Evolutionary conservation across 92 coral and sea anemone genomes (phyloP).

Genomic region (Paramuricea clavata): DNA sequence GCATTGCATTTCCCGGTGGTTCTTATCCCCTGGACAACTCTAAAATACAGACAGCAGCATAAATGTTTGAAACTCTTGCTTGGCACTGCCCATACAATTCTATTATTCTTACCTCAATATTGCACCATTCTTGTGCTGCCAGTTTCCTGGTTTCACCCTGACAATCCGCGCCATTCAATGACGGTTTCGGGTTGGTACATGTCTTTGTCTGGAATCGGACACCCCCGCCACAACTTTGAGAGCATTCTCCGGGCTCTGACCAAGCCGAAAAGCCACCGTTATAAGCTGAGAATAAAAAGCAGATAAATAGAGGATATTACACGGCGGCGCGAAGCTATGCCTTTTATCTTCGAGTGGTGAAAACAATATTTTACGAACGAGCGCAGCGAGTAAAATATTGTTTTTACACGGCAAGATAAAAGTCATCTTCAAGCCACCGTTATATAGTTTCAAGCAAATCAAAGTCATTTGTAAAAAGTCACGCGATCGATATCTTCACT

Average conservation of each 20-base stretch:
- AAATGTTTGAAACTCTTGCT: neutral
- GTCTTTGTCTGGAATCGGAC: constrained; percentile 20
- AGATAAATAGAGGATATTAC: neutral
- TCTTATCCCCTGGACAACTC: neutral
- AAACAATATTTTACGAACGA: too few relatives aligned
- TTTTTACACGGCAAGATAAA: too few relatives aligned
- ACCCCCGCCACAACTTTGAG: constrained; percentile 46
- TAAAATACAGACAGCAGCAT: neutral
- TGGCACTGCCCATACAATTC: too few relatives aligned
- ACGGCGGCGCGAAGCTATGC: too few relatives aligned
- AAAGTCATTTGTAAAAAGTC: too few relatives aligned
- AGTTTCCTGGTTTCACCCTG: neutral
- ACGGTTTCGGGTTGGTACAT: constrained; percentile 46
- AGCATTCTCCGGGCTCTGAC: constrained; percentile 31
- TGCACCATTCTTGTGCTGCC: constrained; percentile 40
- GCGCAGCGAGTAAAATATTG: too few relatives aligned
- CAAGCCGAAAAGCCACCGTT: constrained; percentile 11
- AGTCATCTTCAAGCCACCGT: too few relatives aligned
- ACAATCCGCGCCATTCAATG: constrained; percentile 37
- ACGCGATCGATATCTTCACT: too few relatives aligned
- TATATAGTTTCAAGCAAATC: too few relatives aligned
- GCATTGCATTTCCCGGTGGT: constrained; percentile 5
- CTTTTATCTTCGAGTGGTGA: too few relatives aligned
- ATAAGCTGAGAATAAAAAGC: neutral
- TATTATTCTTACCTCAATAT: constrained; percentile 12